A percentile compares a stretch with the other conserved stretches of the same genome.
phyloP scores from a whole-genome alignment of 2,888 invertebrate genomes.

The Ceriagrion tenellum region DNA sequence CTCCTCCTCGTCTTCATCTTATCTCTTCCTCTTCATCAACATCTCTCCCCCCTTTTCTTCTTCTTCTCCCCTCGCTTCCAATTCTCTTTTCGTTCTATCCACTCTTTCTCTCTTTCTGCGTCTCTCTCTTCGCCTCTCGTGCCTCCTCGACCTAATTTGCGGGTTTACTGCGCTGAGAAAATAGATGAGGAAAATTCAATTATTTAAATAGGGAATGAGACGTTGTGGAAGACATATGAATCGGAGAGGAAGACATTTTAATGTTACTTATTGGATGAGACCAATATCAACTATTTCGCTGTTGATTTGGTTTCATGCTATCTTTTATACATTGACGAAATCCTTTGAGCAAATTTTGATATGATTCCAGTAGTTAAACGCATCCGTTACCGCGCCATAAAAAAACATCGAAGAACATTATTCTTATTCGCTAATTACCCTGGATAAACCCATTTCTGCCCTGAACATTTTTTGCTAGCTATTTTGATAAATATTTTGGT shows the following conservation, averaged over 20 bases:
- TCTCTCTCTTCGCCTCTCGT: background rate
- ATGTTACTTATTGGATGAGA: background rate
- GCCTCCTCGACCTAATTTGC: background rate
- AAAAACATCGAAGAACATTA: too few species aligned
- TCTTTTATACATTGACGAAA: too few species aligned
- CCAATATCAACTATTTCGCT: background rate
- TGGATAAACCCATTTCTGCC: too few species aligned
- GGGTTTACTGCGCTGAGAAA: background rate
- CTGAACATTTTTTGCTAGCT: too few species aligned
- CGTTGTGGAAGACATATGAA: background rate
- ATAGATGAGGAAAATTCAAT: background rate
- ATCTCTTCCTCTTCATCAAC: background rate
- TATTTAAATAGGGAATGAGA: background rate
- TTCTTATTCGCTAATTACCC: too few species aligned
- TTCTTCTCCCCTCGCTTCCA: background rate
- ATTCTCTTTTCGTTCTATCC: background rate
- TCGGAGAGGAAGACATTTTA: background rate
- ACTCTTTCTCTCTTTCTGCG: background rate
- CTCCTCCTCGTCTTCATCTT: background rate
- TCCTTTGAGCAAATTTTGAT: too few species aligned
- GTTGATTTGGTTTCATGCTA: background rate
- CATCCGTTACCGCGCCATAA: too few species aligned
- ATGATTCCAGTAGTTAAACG: too few species aligned
- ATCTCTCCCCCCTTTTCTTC: background rate
- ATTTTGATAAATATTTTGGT: too few species aligned